A percentile compares a stretch with the other conserved stretches of the same genome.
These are phyloP conservation scores for Rhinichthys klamathensis DNA, from an alignment of 2,113 vertebrate genomes.

Conservation along the genomic window DNA sequence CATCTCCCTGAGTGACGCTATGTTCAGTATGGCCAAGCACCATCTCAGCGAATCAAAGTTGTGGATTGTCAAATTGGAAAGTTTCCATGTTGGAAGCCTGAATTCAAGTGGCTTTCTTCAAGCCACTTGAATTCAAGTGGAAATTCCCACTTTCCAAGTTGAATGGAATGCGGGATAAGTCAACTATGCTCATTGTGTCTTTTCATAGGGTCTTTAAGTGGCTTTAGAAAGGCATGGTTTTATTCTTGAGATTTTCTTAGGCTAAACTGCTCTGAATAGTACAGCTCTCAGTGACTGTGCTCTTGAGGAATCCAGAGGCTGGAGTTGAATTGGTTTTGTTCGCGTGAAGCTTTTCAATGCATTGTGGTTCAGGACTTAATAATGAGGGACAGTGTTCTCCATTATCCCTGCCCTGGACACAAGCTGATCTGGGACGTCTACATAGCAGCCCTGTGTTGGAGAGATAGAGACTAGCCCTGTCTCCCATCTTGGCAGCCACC, in stretches of 20 bases:
- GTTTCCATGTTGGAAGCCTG: not conserved
- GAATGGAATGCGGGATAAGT: not conserved
- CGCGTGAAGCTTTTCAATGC: conserved; percentile 20
- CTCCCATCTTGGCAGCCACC: conserved; percentile 36
- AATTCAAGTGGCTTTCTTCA: not conserved
- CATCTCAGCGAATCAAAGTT: not conserved
- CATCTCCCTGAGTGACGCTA: not conserved
- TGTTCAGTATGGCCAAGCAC: not conserved
- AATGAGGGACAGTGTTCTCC: conserved; percentile 37
- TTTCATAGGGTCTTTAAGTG: conserved; percentile 21
- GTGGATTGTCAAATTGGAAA: not conserved
- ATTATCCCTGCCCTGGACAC: conserved; percentile 32
- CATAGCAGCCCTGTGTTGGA: conserved; percentile 36
- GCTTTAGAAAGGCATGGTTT: conserved; percentile 22
- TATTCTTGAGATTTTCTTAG: not conserved
- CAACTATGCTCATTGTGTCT: not conserved
- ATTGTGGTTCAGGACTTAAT: conserved; percentile 28
- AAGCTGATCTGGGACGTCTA: conserved; percentile 30
- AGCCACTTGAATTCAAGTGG: too few relatives aligned
- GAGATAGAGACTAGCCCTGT: conserved; percentile 41
- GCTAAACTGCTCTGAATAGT: conserved; percentile 17
- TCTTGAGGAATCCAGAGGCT: conserved; percentile 40
- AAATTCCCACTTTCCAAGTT: conserved; percentile 3
- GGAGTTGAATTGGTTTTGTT: conserved; percentile 34
- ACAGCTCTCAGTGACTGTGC: conserved; percentile 7